Evolutionary conservation across 2,797 vertebrate genomes (phyloP), one percentile per base, ranked within the genome.

Genomic region (Macrochelys suwanniensis): DNA sequence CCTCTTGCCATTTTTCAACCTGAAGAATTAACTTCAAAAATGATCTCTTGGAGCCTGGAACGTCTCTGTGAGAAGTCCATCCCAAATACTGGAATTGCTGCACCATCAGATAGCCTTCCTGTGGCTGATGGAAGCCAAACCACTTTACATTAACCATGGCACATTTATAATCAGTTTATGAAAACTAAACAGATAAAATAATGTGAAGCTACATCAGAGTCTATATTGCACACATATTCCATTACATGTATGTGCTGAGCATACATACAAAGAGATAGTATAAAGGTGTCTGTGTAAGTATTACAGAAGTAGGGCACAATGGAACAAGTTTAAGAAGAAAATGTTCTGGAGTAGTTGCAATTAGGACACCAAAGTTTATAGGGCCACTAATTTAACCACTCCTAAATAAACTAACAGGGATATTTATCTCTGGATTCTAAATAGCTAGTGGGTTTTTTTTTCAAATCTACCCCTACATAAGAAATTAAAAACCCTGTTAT

Each of bases 1-100:
- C 99, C 89, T 99, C 99, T 97, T 99, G 99, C 99, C 99, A 99
- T 97, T 99, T 99, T 97, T 99, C 99, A 57, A 99, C 99, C 97
- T 99, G 99, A 31, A 99, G 99, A 97, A 99, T 99, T 97, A 99
- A 98, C 95, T 99, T 99, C 96, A 99, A 97, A 98, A 99, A 99
- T 26, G 99, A 99, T 86, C 99, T 98, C 88, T 99, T 99, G 98
- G 99, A 99, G 93, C 99, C 98, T 26, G 99, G 99, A 33, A 99
- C 98, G 92, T 99, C 99, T 97, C 99, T 98, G 91, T 99, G 99
- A 87, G 99, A 99, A 61, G 99, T 99, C 99, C 99, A 99, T 26
- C 99, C 99, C 90, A 99, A 98, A 93, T 99, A 99, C 97, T 99
- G 99, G 98, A 99, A 99, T 96, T 99, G 99, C 87, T 99, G 99